Evolutionary conservation across 2,888 invertebrate species (phyloP), one percentile per base, ranked within the genome.

Genomic region (Nymphalis c-album): DNA sequence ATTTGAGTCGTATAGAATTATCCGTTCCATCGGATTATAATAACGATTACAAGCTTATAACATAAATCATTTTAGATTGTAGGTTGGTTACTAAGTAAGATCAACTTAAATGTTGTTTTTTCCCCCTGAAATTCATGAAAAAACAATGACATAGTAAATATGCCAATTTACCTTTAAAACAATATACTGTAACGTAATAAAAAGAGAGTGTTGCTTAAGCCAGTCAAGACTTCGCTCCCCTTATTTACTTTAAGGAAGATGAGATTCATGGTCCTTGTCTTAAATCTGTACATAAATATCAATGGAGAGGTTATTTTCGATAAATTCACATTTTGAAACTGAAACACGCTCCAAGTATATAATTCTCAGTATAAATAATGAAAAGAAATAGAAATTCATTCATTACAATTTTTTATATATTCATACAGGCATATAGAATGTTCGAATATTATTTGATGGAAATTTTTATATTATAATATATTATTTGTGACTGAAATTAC

Each of bases 301-400:
- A 83, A 83, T 85, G 82, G 76, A 75, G 69, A 69, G 73, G 79
- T 80, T 80, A 80, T 82, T 81, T 80, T 79, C 80, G 78, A 83
- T 85, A 85, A 85, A 85, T 84, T 81, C 78, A 80, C 78, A 84
- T 84, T 85, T 82, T 80, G 74, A 80, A 80, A 77, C 79, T 77
- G 76, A 75, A 66, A 60, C 59, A 35, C 60, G 60, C 57, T 67
- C 35, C 10, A 50, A 63, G 46, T 64, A 71, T 64, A 63, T 60
- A 64, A 64, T 58, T 62, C 26, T 6, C 57, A n/a, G 16, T 53
- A 47, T 60, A 63, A 60, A 57, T 63, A 67, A 69, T 71, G 64
- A 67, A 67, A 71, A 69, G 5, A 31, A 31, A 31, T 5, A 31
- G 5, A 6, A 31, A 31, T 31, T 31, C 6, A 6, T 67, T 64